Evolutionary conservation across 2,797 vertebrate genomes (phyloP), one percentile per base, ranked within the genome.

Genomic region (Lerista edwardsae): DNA sequence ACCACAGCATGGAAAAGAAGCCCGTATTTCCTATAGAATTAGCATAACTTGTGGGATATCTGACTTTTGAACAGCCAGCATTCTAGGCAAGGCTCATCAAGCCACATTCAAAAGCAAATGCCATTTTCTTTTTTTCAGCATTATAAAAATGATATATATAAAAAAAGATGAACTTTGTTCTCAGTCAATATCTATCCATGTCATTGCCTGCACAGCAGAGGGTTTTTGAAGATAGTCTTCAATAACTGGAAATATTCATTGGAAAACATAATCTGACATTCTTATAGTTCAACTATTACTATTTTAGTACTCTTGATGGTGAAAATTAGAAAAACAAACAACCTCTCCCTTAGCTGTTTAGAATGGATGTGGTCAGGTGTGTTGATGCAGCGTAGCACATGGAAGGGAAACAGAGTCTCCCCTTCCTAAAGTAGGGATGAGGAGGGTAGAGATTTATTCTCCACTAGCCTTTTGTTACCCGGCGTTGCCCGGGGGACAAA

Each of bases 31-130:
- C 92, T 93, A 88, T 86, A 91, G 86, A 89, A 86, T 75, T 89
- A 72, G 76, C 72, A 89, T 91, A 92, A 89, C 69, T 91, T 81
- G 87, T 83, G 90, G 92, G 91, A 92, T 88, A 94, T 92, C 91
- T 91, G 91, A 84, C 83, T 91, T 84, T 91, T 91, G 85, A 75
- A 91, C 88, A 94, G 82, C 86, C 91, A 92, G 88, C 90, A 90
- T 91, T 94, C 92, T 91, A 91, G 89, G 89, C 93, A 92, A 87
- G 91, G 92, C 80, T 95, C 91, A 90, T 94, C 92, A 92, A 96
- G 95, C 93, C 92, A 94, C 88, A 86, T 88, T 95, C 86, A 86
- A 90, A 95, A 91, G 84, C 84, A 92, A 85, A 91, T 89, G 11
- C 23, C 80, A 75, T 82, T 83, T 73, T 89, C 88, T 91, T 91